These are phyloP conservation scores for Chloropsis cyanopogon DNA, from an alignment of 2,113 vertebrate species.

Conservation along the genomic window DNA sequence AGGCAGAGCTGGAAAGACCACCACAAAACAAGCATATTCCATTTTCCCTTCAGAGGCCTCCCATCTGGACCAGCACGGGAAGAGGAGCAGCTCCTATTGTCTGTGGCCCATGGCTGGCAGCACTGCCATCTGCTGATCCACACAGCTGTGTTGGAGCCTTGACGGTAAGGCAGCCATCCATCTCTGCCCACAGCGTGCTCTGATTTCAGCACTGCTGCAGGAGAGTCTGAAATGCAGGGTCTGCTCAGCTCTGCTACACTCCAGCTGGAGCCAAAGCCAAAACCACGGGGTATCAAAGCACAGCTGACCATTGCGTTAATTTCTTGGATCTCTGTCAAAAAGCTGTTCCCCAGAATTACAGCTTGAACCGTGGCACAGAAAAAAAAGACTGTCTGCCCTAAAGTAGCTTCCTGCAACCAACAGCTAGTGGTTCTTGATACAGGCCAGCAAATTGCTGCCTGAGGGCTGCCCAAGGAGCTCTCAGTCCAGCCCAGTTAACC, in stretches of 20 bases:
- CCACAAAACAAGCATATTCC: background rate
- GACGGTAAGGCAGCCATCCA: background rate
- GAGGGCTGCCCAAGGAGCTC: background rate
- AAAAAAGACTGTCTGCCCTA: background rate
- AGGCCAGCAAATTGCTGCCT: background rate
- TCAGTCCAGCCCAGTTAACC: background rate
- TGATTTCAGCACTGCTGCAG: background rate
- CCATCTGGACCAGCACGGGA: background rate
- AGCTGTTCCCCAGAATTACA: background rate
- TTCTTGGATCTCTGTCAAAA: background rate
- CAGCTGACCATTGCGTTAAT: background rate
- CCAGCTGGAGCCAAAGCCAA: background rate
- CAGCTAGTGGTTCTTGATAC: background rate
- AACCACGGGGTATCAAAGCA: background rate
- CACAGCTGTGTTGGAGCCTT: constrained; percentile 26
- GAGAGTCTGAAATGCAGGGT: background rate
- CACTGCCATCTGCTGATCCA: constrained; percentile 31
- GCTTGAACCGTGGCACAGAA: background rate
- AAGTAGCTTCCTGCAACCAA: background rate
- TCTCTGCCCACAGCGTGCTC: constrained; percentile 8
- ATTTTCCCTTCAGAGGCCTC: background rate
- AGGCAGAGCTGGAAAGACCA: background rate
- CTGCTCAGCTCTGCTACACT: background rate
- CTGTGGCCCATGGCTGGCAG: constrained; percentile 19
- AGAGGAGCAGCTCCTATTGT: background rate